Conservation (phyloP, 2,113 vertebrate genomes). For the Chlorodrepanis virens region DNA sequence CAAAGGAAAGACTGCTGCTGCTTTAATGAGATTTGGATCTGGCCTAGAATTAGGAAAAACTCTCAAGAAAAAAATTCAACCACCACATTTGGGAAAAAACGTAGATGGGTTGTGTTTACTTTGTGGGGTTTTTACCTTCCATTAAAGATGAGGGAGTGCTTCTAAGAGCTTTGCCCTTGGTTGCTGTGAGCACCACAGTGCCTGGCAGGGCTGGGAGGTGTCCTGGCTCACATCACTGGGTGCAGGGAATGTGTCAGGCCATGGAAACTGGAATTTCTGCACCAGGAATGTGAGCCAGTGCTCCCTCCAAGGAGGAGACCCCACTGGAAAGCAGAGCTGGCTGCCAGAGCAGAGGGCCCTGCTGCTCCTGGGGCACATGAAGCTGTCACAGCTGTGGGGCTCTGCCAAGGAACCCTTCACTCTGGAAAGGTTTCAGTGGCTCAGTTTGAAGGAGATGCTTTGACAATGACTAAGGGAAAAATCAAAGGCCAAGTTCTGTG, state of each 20-base stretch:
- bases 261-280: not conserved
- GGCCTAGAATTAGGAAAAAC: constrained; percentile 13
- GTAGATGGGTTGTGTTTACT: not conserved
- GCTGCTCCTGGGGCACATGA: not conserved
- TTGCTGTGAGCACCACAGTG: not conserved
- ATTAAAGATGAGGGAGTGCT: not conserved
- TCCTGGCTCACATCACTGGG: not conserved
- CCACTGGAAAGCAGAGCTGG: not conserved
- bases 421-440: not conserved
- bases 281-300: not conserved
- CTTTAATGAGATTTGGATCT: not conserved
- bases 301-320: not conserved
- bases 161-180: not conserved
- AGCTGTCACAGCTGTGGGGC: not conserved
- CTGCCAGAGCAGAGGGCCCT: not conserved
- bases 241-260: not conserved
- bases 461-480: not conserved
- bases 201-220: not conserved
- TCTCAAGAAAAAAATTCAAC: not conserved
- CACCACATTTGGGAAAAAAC: not conserved
- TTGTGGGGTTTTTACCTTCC: not conserved
- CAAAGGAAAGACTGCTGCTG: not conserved
- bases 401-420: not conserved
- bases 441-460: not conserved
- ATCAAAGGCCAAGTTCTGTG: not conserved